Base-by-base conservation (phyloP, 1,140 invertebrate species). In the Tetraneura akinire region DNA sequence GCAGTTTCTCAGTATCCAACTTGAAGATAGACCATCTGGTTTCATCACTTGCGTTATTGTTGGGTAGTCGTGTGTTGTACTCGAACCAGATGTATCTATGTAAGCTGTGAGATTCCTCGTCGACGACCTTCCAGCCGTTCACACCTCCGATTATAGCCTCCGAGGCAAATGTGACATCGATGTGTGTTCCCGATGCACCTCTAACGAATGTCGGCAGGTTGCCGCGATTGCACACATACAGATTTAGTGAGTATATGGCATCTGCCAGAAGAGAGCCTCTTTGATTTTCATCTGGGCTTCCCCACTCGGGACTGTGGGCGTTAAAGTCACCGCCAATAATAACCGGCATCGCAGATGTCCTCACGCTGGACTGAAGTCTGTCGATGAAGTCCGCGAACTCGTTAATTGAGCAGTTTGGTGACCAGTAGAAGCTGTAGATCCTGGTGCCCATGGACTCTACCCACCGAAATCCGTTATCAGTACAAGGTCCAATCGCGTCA, bases 121-220 rank as follows among this genome's bases (percentile, higher is more conserved):
- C 62, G 0, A 42, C 16, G 8, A 66, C 62, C 26, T 1, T 64
- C 60, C 78, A 80, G 21, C 16, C 10, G 2, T 26, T 9, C 3
- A 57, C 18, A 16, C 23, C 23, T 3, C 18, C n/a, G 0, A 80
- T 66, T 9, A 80, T 4, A 6, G n/a, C 26, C n/a, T 64, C 26
- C n/a, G 78, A 80, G 1, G 18, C 37, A 9, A 80, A 42, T 0
- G 78, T 80, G 11, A 80, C 78, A 32, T 80, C 78, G 26, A 80
- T 80, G 10, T 64, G 26, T 9, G 78, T 60, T 29, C 10, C 21
- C 37, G 37, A 45, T 49, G 37, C 60, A 14, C 60, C 60, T 66
- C 60, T 62, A 14, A 80, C 78, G 47, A 80, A 80, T 5, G 78
- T 80, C 13, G 78, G 60, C 21, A 21, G 16, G 5, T 45, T 26